Conservation (phyloP, 2,797 vertebrate genomes). For the Dromococcyx pavoninus region DNA sequence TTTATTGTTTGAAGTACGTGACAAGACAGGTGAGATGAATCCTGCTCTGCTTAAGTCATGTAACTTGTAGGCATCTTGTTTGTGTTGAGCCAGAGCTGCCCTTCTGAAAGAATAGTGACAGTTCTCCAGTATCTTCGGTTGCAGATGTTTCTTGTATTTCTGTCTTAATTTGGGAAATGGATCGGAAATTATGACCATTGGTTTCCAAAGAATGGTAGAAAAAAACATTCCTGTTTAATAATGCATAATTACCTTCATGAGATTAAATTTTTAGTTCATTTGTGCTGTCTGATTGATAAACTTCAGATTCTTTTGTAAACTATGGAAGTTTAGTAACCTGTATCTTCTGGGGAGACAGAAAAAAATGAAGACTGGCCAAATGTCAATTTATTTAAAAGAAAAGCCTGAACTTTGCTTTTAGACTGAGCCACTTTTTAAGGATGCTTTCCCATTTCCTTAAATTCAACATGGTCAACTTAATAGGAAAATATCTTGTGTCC, state of each 20-base stretch:
- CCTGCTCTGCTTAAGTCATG: not conserved
- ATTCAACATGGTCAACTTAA: not conserved
- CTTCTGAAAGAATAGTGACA: not conserved
- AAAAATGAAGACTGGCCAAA: not conserved
- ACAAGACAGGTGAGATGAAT: not conserved
- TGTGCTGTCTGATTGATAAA: not conserved
- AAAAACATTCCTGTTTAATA: not conserved
- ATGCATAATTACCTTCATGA: not conserved
- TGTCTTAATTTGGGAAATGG: not conserved
- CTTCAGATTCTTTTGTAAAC: not conserved
- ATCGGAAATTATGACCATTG: not conserved
- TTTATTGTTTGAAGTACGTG: not conserved
- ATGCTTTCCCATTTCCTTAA: not conserved
- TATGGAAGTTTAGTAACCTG: rapidly evolving
- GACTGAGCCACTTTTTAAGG: not conserved
- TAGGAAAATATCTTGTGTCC: not conserved
- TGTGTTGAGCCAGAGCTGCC: not conserved
- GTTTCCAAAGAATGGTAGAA: not conserved
- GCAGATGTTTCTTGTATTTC: not conserved
- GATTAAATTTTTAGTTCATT: not conserved
- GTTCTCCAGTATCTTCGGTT: not conserved
- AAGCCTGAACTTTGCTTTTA: not conserved
- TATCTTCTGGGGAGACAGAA: not conserved
- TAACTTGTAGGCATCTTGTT: not conserved
- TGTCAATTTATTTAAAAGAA: not conserved